These are phyloP conservation scores for Rhipidura dahli DNA, from an alignment of 2,113 vertebrate genomes.

Conservation along the genomic window DNA sequence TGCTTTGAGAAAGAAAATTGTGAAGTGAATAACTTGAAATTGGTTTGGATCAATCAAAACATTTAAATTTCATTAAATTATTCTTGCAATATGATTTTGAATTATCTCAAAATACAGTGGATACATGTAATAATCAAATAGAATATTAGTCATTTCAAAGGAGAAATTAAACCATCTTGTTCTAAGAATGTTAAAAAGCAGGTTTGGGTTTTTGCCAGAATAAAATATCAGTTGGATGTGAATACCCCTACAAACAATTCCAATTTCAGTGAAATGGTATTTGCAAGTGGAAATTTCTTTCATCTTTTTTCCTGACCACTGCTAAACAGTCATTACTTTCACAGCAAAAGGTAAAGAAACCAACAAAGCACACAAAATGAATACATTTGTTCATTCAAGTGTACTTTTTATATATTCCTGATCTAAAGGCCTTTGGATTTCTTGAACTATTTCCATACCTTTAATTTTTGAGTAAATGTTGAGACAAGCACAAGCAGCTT, in stretches of 20 bases:
- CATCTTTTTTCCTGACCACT: neutral
- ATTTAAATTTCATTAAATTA: neutral
- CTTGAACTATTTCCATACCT: neutral
- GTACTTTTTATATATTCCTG: neutral
- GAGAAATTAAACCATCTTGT: neutral
- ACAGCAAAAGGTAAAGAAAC: neutral
- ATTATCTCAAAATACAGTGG: neutral
- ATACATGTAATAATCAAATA: neutral
- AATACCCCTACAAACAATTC: neutral
- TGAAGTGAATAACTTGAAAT: neutral
- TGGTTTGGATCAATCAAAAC: neutral
- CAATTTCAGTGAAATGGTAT: neutral
- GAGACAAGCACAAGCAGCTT: neutral
- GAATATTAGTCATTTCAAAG: neutral
- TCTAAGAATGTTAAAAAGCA: neutral
- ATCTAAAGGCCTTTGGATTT: neutral
- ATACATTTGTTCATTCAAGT: neutral
- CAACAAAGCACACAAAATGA: neutral
- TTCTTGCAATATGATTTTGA: neutral
- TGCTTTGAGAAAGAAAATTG: neutral
- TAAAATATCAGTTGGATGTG: neutral
- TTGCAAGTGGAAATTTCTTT: neutral
- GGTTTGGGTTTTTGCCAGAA: neutral
- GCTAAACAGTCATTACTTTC: neutral
- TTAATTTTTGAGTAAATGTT: neutral